Evolutionary conservation across 2,797 vertebrate genomes (phyloP), one percentile per base, ranked within the genome.

Genomic region (Falco rusticolus): DNA sequence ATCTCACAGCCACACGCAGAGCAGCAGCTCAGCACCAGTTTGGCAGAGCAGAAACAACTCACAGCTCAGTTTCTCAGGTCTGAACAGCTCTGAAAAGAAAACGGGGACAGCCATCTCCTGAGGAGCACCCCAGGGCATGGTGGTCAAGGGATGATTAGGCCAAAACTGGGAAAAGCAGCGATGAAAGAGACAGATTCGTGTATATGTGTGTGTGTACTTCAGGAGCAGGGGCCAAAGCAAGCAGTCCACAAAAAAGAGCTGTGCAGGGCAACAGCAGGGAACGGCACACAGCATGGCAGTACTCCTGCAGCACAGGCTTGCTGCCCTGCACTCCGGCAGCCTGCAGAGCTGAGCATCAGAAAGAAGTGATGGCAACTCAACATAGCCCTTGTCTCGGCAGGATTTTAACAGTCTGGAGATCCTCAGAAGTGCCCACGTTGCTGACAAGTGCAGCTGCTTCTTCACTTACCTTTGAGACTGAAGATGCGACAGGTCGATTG

Each of bases 401-500:
- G 1, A 5, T 15, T 56, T 69, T 3, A 43, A 22, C 47, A 33
- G 28, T 0, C 10, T 0, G 9, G 64, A 57, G 51, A 37, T 7
- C 39, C 48, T 39, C 50, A 63, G 60, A 10, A 75, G 66, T 5
- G 28, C 13, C 43, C 61, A 10, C 17, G 0, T 2, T 43, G 87
- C 78, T 18, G 57, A 13, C 8, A 19, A 41, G 11, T 0, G 0
- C 48, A 47, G 68, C n/a, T 14, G 45, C n/a, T 88, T 19, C 82
- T 85, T 24, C 61, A 12, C 61, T 96, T 92, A 99, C 99, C 99
- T 99, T 97, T 97, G 98, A 31, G 98, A 95, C 81, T 99, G 99
- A 53, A 99, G 98, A 90, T 99, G 99, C 2, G 99, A 98, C 82
- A 99, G 98, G 61, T 99, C 98, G 39, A 99, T 99, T 16, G 98